These are phyloP conservation scores for Ivindomyrus marchei DNA, from an alignment of 2,113 vertebrate genomes.

Conservation along the genomic window DNA sequence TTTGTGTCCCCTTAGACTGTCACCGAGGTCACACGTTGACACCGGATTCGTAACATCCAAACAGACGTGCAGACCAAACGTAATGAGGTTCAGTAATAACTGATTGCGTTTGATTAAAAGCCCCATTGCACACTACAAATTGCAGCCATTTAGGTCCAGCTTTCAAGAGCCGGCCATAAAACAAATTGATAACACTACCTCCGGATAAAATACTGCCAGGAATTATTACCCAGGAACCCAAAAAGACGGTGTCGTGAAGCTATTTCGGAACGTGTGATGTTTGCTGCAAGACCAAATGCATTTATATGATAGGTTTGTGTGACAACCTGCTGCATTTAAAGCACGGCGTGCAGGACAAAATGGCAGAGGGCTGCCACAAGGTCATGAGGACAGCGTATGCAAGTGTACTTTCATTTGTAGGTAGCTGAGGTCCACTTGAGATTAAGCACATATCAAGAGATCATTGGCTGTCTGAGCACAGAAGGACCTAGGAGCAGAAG, in stretches of 20 bases:
- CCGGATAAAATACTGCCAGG: neutral
- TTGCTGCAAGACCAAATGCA: neutral
- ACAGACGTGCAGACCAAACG: neutral
- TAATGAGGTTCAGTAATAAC: neutral
- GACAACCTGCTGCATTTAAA: neutral
- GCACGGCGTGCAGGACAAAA: neutral
- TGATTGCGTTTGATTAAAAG: neutral
- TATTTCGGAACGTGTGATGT: neutral
- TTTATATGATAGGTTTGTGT: neutral
- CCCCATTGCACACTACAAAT: neutral
- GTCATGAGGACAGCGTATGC: neutral
- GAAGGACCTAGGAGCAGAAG: neutral
- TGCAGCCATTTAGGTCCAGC: neutral
- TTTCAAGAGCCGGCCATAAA: neutral
- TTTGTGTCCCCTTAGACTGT: neutral
- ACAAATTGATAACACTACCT: neutral
- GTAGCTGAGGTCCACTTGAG: neutral
- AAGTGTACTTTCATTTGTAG: neutral
- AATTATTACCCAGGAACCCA: neutral
- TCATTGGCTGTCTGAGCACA: neutral
- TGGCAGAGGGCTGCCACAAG: neutral
- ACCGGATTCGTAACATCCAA: neutral
- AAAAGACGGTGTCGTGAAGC: neutral
- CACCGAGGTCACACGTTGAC: neutral
- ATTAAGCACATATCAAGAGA: neutral